Evolutionary conservation across 2,113 vertebrate genomes (phyloP).

Genomic region (Papio anubis): DNA sequence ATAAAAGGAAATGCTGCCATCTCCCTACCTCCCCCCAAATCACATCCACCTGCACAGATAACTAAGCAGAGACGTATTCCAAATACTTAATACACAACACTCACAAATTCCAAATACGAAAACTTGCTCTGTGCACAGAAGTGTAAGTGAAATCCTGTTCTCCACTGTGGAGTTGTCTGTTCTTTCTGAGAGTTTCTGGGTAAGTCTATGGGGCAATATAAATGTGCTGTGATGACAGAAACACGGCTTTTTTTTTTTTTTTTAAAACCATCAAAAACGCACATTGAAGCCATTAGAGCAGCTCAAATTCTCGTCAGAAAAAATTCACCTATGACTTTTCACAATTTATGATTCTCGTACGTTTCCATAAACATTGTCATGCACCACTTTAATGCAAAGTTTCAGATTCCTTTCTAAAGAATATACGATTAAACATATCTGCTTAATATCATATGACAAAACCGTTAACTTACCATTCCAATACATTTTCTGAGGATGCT

Average conservation of each 20-base stretch:
- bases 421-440: background rate
- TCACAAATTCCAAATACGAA: background rate
- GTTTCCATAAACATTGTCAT: background rate
- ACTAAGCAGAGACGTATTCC: background rate
- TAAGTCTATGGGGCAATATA: background rate
- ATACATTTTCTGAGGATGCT: conserved; percentile 99
- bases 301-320: background rate
- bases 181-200: background rate
- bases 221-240: background rate
- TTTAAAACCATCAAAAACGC: background rate
- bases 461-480: conserved; percentile 92
- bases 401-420: background rate
- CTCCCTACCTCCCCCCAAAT: rapidly evolving
- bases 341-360: background rate
- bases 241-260: background rate
- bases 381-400: background rate
- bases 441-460: background rate
- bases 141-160: background rate
- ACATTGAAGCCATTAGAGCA: background rate
- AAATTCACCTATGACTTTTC: background rate
- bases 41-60: background rate
- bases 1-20: background rate
- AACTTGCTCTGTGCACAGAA: background rate
- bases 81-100: background rate
- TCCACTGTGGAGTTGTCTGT: background rate